phyloP scores from a whole-genome alignment of 2,113 vertebrate genomes.

The Paraplagusia blochii region DNA sequence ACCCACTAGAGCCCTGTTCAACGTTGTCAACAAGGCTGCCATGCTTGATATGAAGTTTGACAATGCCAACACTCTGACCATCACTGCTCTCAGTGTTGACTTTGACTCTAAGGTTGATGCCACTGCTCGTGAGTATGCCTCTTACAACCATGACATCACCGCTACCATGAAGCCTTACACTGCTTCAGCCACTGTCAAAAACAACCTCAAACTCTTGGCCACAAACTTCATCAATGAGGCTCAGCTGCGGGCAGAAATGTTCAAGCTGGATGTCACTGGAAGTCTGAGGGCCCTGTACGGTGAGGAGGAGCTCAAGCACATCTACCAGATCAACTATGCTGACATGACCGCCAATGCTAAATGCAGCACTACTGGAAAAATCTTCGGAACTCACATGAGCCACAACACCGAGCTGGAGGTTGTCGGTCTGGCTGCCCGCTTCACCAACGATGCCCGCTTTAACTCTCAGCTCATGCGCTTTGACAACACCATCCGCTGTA shows the following conservation, averaged over 20 bases:
- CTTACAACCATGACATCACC: conserved; percentile 82
- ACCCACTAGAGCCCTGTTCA: conserved; percentile 74
- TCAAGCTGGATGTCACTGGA: conserved; percentile 82
- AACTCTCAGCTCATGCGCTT: conserved; percentile 81
- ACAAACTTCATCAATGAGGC: conserved; percentile 77
- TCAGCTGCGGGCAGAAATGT: conserved; percentile 75
- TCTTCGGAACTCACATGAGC: conserved; percentile 77
- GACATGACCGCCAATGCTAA: conserved; percentile 79
- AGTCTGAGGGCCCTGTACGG: conserved; percentile 76
- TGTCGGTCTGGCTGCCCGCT: conserved; percentile 78
- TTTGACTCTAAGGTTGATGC: conserved; percentile 82
- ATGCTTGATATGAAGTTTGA: conserved; percentile 76
- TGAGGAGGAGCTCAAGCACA: conserved; percentile 82
- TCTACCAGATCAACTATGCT: conserved; percentile 77
- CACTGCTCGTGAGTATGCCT: conserved; percentile 68
- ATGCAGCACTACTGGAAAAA: conserved; percentile 81
- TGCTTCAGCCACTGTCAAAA: conserved; percentile 75
- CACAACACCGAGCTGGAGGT: conserved; percentile 81
- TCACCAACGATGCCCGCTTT: conserved; percentile 78
- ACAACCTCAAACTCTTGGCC: conserved; percentile 75
- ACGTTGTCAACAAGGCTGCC: conserved; percentile 76
- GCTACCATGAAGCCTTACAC: conserved; percentile 77
- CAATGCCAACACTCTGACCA: conserved; percentile 76
- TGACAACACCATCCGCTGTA: conserved; percentile 76
- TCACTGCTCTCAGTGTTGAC: conserved; percentile 76